Evolutionary conservation across 2,797 vertebrate genomes (phyloP).

Genomic region (Balearica regulorum): DNA sequence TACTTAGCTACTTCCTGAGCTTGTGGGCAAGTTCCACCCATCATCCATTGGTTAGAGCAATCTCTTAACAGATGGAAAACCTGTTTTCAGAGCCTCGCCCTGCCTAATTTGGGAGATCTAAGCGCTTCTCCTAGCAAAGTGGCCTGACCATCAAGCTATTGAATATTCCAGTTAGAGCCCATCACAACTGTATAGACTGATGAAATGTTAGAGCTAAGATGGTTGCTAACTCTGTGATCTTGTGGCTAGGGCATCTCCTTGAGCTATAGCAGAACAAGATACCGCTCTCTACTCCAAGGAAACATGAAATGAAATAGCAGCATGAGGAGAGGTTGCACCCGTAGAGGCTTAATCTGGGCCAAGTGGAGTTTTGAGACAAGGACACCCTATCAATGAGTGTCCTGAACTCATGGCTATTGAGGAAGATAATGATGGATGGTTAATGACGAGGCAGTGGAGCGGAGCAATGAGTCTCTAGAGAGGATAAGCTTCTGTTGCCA

Average conservation of each 20-base stretch:
- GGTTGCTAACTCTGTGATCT: neutral
- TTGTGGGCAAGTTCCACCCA: conserved; percentile 3
- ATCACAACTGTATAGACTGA: neutral
- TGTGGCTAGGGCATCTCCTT: neutral
- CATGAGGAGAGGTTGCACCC: neutral
- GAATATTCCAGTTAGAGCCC: neutral
- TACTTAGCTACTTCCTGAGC: conserved; percentile 13
- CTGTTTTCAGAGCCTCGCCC: neutral
- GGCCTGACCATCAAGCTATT: neutral
- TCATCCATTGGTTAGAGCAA: neutral
- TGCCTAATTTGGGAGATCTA: neutral
- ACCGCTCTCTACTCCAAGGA: neutral
- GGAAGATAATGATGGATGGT: neutral
- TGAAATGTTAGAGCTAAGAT: neutral
- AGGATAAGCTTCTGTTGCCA: neutral
- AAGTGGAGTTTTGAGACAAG: neutral
- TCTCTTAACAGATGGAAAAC: conserved; percentile 22
- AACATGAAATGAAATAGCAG: neutral
- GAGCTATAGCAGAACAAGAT: neutral
- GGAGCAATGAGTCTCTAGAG: neutral
- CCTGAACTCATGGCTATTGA: neutral
- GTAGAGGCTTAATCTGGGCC: neutral
- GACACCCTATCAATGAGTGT: rapidly evolving
- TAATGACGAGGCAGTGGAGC: neutral
- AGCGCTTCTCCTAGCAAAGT: neutral